Evolutionary conservation across 2,113 vertebrate species (phyloP), one percentile per base, ranked within the genome.

Genomic region (Microtus montanus): DNA sequence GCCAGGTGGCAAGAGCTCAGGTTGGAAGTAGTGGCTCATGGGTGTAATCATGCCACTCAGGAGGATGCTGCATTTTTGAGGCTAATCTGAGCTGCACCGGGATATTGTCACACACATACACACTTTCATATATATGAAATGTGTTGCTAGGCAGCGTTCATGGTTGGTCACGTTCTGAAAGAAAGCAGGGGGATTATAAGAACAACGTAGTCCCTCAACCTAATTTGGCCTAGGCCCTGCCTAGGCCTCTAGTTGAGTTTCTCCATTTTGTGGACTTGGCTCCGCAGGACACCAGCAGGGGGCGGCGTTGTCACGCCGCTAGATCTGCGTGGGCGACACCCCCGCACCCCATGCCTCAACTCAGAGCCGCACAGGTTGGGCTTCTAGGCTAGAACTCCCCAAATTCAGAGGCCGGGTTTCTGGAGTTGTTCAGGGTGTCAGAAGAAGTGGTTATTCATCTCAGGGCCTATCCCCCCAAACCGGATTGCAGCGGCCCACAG

Each of bases 261-360:
- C 91, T 83, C 73, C 24, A 3, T 61, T 80, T 82, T 14, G 61
- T 44, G 83, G 24, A 41, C 89, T 54, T 26, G 71, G 71, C 89
- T 79, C 38, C 0, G 49, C 33, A 28, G 64, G 52, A 20, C 24
- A 38, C 96, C 98, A 89, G 97, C 91, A 98, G 98, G 98, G 97
- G 98, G 97, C 95, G 96, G 94, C 82, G 33, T 97, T 97, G 98
- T 70, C 91, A 91, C 96, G 38, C 95, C 83, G 77, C 93, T 93
- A 52, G 71, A 26, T 2, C 84, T 63, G 84, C 4, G 12, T 1
- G 30, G 82, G 78, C 11, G 71, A 73, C 93, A 13, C 17, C 41
- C 77, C 52, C 1, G 82, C 12, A 19, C 30, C 54, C 24, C 0
- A 24, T 22, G 0, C 49, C 5, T 30, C 70, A 74, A 0, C 75